Evolutionary conservation across 1,140 invertebrate species (phyloP).

Genomic region (Drosophila jambulina): DNA sequence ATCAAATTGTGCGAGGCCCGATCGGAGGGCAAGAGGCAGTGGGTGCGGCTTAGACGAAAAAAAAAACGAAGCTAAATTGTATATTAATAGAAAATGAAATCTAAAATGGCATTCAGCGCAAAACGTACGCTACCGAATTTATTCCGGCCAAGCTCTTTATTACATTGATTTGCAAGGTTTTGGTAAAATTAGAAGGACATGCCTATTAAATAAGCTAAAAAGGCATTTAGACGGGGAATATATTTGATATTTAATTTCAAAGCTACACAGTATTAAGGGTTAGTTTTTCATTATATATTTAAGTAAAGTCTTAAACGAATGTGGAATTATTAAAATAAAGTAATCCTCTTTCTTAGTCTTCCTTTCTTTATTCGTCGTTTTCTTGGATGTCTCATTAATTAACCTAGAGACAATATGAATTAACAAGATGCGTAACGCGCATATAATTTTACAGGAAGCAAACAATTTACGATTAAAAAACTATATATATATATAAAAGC

Average conservation of each 20-base stretch:
- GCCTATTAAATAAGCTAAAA: slow-evolving; percentile 1
- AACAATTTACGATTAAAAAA: too few relatives aligned
- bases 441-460: too few relatives aligned
- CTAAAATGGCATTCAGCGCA: slow-evolving; percentile 54
- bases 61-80: slow-evolving; percentile 60
- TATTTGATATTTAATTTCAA: not conserved
- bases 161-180: slow-evolving; percentile 5
- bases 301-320: too few relatives aligned
- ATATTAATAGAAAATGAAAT: slow-evolving; percentile 82
- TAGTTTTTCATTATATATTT: not conserved
- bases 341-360: not conserved
- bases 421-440: too few relatives aligned
- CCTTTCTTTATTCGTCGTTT: not conserved
- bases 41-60: slow-evolving; percentile 31
- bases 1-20: slow-evolving; percentile 55
- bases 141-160: slow-evolving; percentile 1
- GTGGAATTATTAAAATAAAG: not conserved
- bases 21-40: not conserved
- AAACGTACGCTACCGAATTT: slow-evolving; percentile 17
- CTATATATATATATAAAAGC: too few relatives aligned
- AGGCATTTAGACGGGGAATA: not conserved
- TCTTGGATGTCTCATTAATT: too few relatives aligned
- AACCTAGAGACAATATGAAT: too few relatives aligned
- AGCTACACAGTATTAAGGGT: not conserved
- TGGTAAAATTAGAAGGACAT: slow-evolving; percentile 1